phyloP scores from a whole-genome alignment of 2,797 vertebrate genomes.

The Petrocephalus sullivani region DNA sequence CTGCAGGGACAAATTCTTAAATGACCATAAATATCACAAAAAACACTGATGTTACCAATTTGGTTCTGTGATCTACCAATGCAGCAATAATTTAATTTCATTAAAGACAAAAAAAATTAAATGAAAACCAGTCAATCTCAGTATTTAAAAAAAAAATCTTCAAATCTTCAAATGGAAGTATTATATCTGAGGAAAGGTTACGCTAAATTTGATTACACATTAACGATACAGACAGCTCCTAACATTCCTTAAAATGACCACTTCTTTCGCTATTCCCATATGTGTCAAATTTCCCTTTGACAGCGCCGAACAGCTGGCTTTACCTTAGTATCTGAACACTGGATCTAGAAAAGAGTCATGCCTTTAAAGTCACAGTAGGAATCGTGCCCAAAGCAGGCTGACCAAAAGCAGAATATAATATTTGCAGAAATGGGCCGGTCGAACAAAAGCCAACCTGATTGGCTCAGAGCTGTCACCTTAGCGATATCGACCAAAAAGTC shows the following conservation, averaged over 20 bases:
- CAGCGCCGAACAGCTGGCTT: background rate
- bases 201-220: background rate
- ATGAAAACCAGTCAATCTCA: background rate
- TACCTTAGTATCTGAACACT: background rate
- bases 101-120: background rate
- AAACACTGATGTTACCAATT: slow-evolving; percentile 2
- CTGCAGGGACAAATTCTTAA: background rate
- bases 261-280: background rate
- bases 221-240: background rate
- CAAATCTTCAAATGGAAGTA: background rate
- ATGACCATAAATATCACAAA: background rate
- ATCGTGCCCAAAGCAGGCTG: background rate
- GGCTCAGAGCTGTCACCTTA: slow-evolving; percentile 2
- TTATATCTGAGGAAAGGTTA: background rate
- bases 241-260: background rate
- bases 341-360: background rate
- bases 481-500: background rate
- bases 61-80: background rate
- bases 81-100: background rate
- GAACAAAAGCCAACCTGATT: background rate
- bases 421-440: background rate
- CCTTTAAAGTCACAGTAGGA: background rate
- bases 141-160: background rate
- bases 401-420: background rate
- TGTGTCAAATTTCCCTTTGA: background rate